Base-by-base conservation (phyloP, 2,113 vertebrate genomes). In the Limnothrissa miodon region DNA sequence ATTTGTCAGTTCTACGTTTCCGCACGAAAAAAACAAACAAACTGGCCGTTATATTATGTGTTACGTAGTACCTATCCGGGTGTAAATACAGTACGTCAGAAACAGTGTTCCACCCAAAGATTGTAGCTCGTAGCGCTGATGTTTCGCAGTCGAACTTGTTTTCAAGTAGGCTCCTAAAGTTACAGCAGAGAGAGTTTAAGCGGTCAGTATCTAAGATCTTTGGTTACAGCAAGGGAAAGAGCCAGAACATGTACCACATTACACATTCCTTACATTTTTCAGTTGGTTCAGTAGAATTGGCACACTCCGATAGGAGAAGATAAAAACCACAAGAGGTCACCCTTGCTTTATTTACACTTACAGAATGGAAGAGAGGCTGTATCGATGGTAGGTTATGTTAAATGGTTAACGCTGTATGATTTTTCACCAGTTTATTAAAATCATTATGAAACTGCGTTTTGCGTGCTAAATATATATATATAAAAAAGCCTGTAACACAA, bases 311-410 rank as follows among this genome's bases (percentile, higher is more conserved):
- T 39, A 45, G 23, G 25, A 53, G 25, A 62, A 81, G 3, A 6
- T 45, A 45, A n/a, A n/a, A n/a, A 62, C 89, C 93, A 92, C 92
- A 85, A 83, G 92, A 90, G 91, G 92, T 83, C 91, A 46, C 83
- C 46, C 74, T 83, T 84, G 83, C n/a, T 39, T 21, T 56, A 53
- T 53, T 53, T 53, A 53, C 51, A 53, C 23, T 53, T 53, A 53
- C 51, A 53, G 48, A 53, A 53, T 6, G 6, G 42, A 2, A 42
- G 42, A 42, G 2, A 42, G 42, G 6, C 42, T 42, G 42, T 42
- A 42, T 42, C n/a, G n/a, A 42, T 42, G 42, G 42, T 42, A 42
- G 42, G 6, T 42, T 42, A 42, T 42, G 42, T n/a, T n/a, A n/a
- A n/a, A n/a, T n/a, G n/a, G n/a, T n/a, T n/a, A n/a, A n/a, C n/a